These are phyloP conservation scores for Anthopleura sola DNA, from an alignment of 64 coral and sea anemone genomes.

Conservation along the genomic window DNA sequence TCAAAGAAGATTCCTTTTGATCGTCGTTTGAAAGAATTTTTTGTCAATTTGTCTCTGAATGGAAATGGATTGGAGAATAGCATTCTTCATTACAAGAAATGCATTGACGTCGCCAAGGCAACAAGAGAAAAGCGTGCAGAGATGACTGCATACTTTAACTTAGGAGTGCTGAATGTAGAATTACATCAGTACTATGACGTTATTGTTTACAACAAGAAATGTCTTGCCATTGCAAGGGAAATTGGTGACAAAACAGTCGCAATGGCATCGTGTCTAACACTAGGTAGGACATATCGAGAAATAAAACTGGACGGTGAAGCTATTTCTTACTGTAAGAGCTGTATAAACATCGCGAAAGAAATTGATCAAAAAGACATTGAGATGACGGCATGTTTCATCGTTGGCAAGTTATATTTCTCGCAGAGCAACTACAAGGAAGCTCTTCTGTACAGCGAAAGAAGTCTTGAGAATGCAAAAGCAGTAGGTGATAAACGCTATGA, in stretches of 20 bases:
- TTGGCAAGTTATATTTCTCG: neutral
- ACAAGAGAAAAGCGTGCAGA: neutral
- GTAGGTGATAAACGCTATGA: neutral
- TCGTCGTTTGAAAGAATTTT: neutral
- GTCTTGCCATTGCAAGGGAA: neutral
- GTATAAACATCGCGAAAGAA: neutral
- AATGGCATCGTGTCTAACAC: neutral
- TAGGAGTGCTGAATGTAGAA: neutral
- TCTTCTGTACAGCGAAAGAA: conserved; percentile 1
- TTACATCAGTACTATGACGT: neutral
- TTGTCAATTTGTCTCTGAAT: neutral
- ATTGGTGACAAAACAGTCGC: neutral
- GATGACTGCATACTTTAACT: neutral
- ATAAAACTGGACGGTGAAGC: neutral
- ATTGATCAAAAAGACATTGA: neutral
- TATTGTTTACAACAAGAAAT: conserved; percentile 6
- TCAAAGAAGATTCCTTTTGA: too few species aligned
- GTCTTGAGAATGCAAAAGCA: neutral
- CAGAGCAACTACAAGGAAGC: neutral
- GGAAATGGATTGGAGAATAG: neutral
- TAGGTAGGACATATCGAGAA: neutral
- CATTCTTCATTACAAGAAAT: neutral
- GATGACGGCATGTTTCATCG: neutral
- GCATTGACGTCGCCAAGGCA: neutral
- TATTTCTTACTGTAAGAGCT: neutral